These are phyloP conservation scores for Coleophora flavipennella DNA, from an alignment of 2,888 invertebrate species.

Conservation along the genomic window DNA sequence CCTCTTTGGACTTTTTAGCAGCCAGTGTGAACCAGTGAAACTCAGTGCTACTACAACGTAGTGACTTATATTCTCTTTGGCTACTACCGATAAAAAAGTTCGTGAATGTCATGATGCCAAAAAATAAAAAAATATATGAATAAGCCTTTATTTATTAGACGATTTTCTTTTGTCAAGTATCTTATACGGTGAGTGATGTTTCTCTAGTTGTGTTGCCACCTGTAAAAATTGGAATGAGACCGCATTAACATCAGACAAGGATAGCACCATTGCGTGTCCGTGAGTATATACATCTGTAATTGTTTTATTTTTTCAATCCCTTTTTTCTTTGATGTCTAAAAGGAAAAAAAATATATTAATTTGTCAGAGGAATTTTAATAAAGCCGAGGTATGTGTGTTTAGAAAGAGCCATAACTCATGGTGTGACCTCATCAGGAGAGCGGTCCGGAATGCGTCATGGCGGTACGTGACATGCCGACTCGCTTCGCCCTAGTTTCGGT, in stretches of 20 bases:
- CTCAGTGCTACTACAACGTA: no score
- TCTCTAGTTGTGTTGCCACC: constrained; percentile 49
- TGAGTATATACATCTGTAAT: constrained; percentile 27
- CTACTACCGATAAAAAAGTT: no score
- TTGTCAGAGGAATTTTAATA: constrained; percentile 31
- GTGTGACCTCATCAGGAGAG: constrained; percentile 37
- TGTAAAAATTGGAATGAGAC: constrained; percentile 57
- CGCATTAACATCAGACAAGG: constrained; percentile 28
- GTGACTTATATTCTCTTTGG: no score
- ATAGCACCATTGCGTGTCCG: constrained; percentile 28
- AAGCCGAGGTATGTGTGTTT: constrained; percentile 22
- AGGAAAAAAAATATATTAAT: constrained; percentile 1
- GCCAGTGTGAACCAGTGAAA: no score
- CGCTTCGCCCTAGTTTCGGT: constrained; percentile 28
- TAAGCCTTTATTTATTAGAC: no score
- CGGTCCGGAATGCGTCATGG: constrained; percentile 40
- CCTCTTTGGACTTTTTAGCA: no score
- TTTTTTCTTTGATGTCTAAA: neutral
- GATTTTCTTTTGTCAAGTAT: no score
- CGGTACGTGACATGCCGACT: constrained; percentile 37
- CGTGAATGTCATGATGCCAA: no score
- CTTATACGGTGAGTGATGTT: constrained; percentile 5
- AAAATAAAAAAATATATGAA: no score
- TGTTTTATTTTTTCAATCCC: no score
- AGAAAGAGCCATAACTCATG: constrained; percentile 26